phyloP scores from a whole-genome alignment of 2,797 vertebrate genomes.

The Chiroxiphia lanceolata region DNA sequence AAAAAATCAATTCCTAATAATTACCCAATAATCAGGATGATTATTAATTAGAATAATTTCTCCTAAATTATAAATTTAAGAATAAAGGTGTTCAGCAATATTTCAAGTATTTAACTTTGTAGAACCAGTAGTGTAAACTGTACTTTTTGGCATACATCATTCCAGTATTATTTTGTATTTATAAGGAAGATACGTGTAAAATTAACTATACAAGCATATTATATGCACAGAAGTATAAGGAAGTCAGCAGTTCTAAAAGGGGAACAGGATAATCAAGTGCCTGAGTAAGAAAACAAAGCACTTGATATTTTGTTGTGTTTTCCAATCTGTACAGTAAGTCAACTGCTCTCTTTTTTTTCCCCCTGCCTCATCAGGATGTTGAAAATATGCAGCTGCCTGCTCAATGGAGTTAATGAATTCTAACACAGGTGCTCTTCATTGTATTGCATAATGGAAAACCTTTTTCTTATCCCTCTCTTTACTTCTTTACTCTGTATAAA shows the following conservation, averaged over 20 bases:
- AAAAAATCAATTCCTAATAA: not conserved
- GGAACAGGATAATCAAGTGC: not conserved
- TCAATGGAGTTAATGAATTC: conserved; percentile 28
- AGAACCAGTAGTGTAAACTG: not conserved
- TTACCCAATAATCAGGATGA: rapidly evolving
- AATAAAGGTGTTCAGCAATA: not conserved
- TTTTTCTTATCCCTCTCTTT: not conserved
- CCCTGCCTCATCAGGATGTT: not conserved
- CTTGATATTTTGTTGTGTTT: not conserved
- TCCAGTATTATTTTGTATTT: not conserved
- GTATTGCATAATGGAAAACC: not conserved
- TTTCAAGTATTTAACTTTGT: not conserved
- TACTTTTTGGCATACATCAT: not conserved
- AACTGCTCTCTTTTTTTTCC: not conserved
- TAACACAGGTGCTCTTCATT: not conserved
- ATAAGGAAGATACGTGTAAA: not conserved
- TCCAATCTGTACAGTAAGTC: not conserved
- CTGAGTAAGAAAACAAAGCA: not conserved
- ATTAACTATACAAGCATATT: not conserved
- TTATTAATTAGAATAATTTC: not conserved
- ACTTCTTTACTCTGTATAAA: not conserved
- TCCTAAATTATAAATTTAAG: not conserved
- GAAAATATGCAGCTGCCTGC: not conserved
- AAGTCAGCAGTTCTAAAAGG: not conserved
- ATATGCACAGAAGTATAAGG: not conserved